A percentile compares a stretch with the other conserved stretches of the same genome.
phyloP scores from a whole-genome alignment of 2,797 vertebrate species.

The Esox masquinongy region DNA sequence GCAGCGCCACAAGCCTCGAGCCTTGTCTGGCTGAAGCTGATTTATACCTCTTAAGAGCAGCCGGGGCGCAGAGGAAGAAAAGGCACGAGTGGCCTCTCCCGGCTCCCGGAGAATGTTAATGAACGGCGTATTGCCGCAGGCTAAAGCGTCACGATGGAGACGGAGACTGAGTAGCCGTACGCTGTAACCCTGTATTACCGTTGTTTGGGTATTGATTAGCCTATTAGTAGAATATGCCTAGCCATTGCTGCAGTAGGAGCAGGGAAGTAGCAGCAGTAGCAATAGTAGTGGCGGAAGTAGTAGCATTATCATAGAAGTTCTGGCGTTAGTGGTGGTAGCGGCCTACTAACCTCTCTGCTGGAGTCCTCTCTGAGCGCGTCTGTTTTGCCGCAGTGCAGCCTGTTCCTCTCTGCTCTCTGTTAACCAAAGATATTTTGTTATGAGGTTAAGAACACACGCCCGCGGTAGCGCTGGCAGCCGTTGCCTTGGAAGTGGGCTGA shows the following conservation, averaged over 20 bases:
- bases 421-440: too few relatives aligned
- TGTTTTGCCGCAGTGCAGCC: too few relatives aligned
- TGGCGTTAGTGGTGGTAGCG: constrained; percentile 1
- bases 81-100: background rate
- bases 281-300: background rate
- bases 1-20: background rate
- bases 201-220: background rate
- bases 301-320: background rate
- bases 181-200: background rate
- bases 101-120: background rate
- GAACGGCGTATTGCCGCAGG: background rate
- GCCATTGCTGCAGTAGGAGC: background rate
- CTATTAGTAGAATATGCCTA: background rate
- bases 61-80: background rate
- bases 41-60: background rate
- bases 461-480: too few relatives aligned
- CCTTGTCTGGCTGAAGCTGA: background rate
- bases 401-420: too few relatives aligned
- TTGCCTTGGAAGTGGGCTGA: too few relatives aligned
- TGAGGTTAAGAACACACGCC: too few relatives aligned
- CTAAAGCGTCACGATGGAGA: background rate
- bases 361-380: too few relatives aligned
- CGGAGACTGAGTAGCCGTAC: background rate
- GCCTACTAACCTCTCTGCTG: too few relatives aligned
- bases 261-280: constrained; percentile 1